These are phyloP conservation scores for Globicephala melas DNA, from an alignment of 2,113 vertebrate species.

Conservation along the genomic window DNA sequence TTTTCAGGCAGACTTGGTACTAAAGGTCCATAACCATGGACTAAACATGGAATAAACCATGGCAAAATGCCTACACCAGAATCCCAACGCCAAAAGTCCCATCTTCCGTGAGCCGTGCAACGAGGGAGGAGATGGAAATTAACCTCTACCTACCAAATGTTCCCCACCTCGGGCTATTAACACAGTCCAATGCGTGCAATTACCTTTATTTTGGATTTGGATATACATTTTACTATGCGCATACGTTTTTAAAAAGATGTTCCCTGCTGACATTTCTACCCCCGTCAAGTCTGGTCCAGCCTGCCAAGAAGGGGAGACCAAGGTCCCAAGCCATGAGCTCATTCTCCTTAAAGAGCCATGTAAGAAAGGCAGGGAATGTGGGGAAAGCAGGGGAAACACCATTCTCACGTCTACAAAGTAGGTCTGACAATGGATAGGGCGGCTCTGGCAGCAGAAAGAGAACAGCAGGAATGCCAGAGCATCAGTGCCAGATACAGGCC, in stretches of 20 bases:
- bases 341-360: conserved; percentile 21
- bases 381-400: background rate
- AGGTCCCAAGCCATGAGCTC: background rate
- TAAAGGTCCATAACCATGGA: background rate
- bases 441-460: background rate
- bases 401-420: background rate
- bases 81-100: background rate
- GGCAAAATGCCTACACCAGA: background rate
- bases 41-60: background rate
- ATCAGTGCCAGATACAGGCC: background rate
- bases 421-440: background rate
- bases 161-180: background rate
- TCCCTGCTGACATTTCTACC: conserved; percentile 8
- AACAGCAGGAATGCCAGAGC: background rate
- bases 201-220: background rate
- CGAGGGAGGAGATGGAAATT: background rate
- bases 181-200: background rate
- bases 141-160: background rate
- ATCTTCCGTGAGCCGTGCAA: accelerated
- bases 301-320: background rate
- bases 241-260: background rate
- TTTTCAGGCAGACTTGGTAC: conserved; percentile 11
- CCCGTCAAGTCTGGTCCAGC: background rate
- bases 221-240: background rate
- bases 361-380: background rate